Percentiles rank a stretch among this genome's conserved stretches.
These are phyloP conservation scores for Phaedon cochleariae DNA, from an alignment of 2,888 invertebrate species.

Conservation along the genomic window DNA sequence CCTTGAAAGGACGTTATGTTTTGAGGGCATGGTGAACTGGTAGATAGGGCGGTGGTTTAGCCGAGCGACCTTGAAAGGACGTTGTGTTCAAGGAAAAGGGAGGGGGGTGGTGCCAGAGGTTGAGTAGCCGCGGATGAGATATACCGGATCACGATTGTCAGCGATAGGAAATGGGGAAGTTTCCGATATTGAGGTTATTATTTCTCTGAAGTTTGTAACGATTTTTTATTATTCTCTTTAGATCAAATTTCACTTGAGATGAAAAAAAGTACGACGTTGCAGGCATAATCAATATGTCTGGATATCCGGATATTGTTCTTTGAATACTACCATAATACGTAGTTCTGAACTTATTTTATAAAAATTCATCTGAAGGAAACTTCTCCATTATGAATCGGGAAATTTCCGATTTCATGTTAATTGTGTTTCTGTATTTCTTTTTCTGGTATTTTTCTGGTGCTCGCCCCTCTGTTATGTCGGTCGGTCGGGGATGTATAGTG, in stretches of 20 bases:
- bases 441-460: not conserved
- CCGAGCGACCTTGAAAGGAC: not conserved
- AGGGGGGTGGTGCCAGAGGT: slow-evolving; percentile 98
- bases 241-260: too few relatives aligned
- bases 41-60: slow-evolving; percentile 64
- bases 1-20: not conserved
- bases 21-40: slow-evolving; percentile 99
- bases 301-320: too few relatives aligned
- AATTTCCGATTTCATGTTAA: not conserved
- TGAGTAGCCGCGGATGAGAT: not conserved
- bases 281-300: too few relatives aligned
- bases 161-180: too few relatives aligned
- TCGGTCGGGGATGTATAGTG: slow-evolving; percentile 1
- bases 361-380: too few relatives aligned
- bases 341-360: too few relatives aligned
- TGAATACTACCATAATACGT: too few relatives aligned
- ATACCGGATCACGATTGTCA: not conserved
- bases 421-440: not conserved
- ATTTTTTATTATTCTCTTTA: too few relatives aligned
- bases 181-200: too few relatives aligned
- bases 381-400: too few relatives aligned
- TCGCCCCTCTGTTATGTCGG: not conserved
- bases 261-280: too few relatives aligned
- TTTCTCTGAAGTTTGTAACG: too few relatives aligned
- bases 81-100: slow-evolving; percentile 88